A percentile compares a stretch with the other conserved stretches of the same genome.
Conservation (phyloP, 2,797 vertebrate genomes). For the Pantherophis alleghaniensis region DNA sequence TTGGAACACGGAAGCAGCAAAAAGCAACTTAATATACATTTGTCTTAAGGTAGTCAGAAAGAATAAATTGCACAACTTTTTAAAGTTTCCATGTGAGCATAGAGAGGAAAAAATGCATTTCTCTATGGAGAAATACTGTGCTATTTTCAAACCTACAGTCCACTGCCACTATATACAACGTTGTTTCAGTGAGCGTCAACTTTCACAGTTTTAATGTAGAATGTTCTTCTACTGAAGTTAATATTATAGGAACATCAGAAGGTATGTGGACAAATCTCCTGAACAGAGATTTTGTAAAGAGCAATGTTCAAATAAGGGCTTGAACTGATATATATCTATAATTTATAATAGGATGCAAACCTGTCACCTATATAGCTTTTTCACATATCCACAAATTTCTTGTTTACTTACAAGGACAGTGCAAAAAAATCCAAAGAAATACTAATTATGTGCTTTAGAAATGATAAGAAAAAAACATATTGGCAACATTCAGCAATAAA, state of each 20-base stretch:
- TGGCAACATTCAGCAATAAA: neutral
- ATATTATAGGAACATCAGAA: no score
- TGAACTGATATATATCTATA: neutral
- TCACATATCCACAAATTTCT: neutral
- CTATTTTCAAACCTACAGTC: neutral
- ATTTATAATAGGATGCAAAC: neutral
- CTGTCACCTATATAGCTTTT: neutral
- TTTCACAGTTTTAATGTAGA: neutral
- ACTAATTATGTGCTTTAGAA: neutral
- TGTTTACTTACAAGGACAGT: neutral
- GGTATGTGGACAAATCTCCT: neutral
- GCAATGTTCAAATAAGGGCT: neutral
- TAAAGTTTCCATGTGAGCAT: neutral
- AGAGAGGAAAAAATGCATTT: neutral
- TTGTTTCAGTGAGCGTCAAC: neutral
- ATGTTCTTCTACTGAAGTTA: neutral
- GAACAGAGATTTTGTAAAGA: neutral
- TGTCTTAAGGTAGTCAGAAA: neutral
- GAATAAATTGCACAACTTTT: neutral
- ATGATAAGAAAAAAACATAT: neutral
- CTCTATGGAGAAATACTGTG: neutral
- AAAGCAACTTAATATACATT: neutral
- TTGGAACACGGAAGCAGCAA: neutral
- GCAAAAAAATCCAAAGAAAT: constrained; percentile 3
- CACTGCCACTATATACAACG: neutral